Evolutionary conservation across 1,140 invertebrate species (phyloP).

Genomic region (Triops cancriformis): DNA sequence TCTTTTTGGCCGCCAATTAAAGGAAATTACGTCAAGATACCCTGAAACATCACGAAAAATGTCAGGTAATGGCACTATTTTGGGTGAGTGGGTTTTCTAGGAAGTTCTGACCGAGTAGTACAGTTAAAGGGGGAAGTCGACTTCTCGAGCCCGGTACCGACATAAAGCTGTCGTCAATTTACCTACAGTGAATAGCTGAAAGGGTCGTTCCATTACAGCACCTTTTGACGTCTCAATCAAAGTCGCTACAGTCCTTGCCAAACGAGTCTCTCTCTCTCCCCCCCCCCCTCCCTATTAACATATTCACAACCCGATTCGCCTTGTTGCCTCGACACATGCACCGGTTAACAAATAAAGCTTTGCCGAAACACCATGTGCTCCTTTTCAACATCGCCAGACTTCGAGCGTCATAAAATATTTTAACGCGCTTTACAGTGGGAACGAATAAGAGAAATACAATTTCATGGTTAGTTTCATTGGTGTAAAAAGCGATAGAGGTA

Average conservation of each 20-base stretch:
- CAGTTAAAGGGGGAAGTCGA: background rate
- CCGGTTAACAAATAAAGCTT: slow-evolving; percentile 6
- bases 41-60: too few species aligned
- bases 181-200: background rate
- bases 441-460: too few species aligned
- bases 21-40: too few species aligned
- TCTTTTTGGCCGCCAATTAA: too few species aligned
- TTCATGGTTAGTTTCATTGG: too few species aligned
- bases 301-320: background rate
- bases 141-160: background rate
- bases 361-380: background rate
- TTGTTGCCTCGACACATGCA: background rate
- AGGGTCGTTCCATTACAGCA: slow-evolving; percentile 10
- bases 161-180: slow-evolving; percentile 9
- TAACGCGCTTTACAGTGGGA: too few species aligned
- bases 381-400: background rate
- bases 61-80: too few species aligned
- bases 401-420: background rate
- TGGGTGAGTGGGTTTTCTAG: too few species aligned
- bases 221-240: slow-evolving; percentile 13
- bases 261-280: too few species aligned
- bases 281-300: background rate
- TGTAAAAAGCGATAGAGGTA: too few species aligned
- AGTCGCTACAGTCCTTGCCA: background rate
- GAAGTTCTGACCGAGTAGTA: background rate